Evolutionary conservation across 2,113 vertebrate genomes (phyloP), one percentile per base, ranked within the genome.

Genomic region (Ciconia maguari): DNA sequence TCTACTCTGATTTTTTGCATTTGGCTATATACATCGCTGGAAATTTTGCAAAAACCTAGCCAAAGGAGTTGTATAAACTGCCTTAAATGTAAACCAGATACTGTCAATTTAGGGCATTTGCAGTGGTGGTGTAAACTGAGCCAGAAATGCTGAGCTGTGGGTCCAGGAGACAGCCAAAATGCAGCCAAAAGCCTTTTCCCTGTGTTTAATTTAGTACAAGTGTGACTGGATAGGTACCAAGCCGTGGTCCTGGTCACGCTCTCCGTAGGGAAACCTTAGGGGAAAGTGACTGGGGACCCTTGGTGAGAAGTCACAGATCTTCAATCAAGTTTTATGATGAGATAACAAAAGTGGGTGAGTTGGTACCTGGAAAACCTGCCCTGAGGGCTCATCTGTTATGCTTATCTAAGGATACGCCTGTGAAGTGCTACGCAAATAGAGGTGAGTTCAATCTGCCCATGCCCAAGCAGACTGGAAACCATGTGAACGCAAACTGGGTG

Each of bases 11-110:
- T 79, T 88, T 88, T 97, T 94, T 77, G 18, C 17, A 89, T 87
- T 94, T 93, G 81, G 29, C 79, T 94, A 42, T 77, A 77, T 60
- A 38, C 19, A 34, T 92, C 2, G 10, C 72, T 94, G 69, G 80
- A 89, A 95, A 89, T 84, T 84, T 89, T 91, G 52, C 36, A 65
- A 89, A 96, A 86, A 46, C 16, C 34, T 93, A 65, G 83, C 64
- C 83, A 93, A 66, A 93, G 38, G 41, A 87, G 78, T 92, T 96
- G 65, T 82, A 93, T 91, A 97, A 94, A 92, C 91, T 95, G 91
- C 77, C 27, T 18, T 91, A 95, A 96, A 97, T 96, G 87, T 94
- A 97, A 97, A 96, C 89, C 96, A 97, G 96, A 96, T 93, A 95
- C 69, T 87, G 96, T 95, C 96, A 92, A 36, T 95, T 92, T 91